phyloP scores from a whole-genome alignment of 1,140 invertebrate species.

The Gonatopus flavifemur region DNA sequence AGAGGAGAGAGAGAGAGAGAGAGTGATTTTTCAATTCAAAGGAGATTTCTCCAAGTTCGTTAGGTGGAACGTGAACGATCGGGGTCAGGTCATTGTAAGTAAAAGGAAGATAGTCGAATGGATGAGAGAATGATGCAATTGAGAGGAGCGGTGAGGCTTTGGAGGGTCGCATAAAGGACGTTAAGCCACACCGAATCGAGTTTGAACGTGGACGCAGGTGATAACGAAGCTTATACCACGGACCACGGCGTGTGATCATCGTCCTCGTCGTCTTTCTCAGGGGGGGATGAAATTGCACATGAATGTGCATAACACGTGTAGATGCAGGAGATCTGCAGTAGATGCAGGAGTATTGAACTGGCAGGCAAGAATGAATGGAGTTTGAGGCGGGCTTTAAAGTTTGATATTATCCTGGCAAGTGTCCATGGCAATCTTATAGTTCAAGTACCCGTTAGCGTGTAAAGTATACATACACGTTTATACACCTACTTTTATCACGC shows the following conservation, averaged over 20 bases:
- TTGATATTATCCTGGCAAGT: conserved; percentile 50
- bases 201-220: conserved; percentile 3
- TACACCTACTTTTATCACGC: too few species aligned
- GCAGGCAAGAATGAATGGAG: conserved; percentile 7
- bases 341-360: conserved; percentile 3
- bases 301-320: conserved; percentile 23
- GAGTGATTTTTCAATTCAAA: too few species aligned
- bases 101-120: too few species aligned
- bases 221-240: too few species aligned
- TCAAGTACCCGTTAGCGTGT: conserved; percentile 33
- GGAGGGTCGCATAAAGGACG: neutral
- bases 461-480: conserved; percentile 11
- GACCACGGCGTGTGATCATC: too few species aligned
- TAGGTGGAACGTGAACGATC: too few species aligned
- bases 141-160: conserved; percentile 6
- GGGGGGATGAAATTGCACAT: conserved; percentile 7
- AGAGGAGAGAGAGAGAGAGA: neutral
- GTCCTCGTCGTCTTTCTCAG: neutral
- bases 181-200: conserved; percentile 12
- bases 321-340: neutral
- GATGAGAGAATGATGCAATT: conserved; percentile 8
- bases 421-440: conserved; percentile 48
- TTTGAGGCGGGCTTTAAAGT: conserved; percentile 35
- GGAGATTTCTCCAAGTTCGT: too few species aligned
- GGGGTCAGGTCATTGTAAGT: too few species aligned